A percentile compares a stretch with the other conserved stretches of the same genome.
phyloP scores from a whole-genome alignment of 2,113 vertebrate species.

The Pedionomus torquatus region DNA sequence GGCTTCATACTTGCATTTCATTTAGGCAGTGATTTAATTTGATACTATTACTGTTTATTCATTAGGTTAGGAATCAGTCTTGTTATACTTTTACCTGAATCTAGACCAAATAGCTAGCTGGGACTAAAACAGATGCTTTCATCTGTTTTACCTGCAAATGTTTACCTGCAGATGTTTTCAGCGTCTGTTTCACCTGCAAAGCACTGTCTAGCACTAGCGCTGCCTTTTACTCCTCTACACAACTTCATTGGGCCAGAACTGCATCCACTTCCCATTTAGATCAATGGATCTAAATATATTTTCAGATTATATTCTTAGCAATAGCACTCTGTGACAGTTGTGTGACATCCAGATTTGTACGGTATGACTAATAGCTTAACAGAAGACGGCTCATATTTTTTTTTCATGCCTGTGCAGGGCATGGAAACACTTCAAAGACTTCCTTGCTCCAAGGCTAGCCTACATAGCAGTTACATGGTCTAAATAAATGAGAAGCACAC shows the following conservation, averaged over 20 bases:
- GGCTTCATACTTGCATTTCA: background rate
- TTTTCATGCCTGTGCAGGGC: background rate
- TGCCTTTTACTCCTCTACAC: background rate
- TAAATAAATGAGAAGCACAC: background rate
- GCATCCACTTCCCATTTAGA: background rate
- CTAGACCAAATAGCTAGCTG: background rate
- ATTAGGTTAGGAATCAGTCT: background rate
- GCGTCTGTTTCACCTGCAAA: background rate
- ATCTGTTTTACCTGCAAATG: no score
- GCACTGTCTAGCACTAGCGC: background rate
- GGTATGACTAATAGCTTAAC: background rate
- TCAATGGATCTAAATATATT: background rate
- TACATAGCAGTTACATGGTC: background rate
- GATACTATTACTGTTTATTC: background rate
- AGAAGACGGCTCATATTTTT: background rate
- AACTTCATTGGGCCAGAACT: rapidly evolving
- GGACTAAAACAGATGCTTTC: no score
- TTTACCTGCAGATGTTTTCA: no score
- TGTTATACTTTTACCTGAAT: background rate
- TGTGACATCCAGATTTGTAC: background rate
- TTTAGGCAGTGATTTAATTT: rapidly evolving
- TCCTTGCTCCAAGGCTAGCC: background rate
- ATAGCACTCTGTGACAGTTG: background rate
- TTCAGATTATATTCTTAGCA: background rate
- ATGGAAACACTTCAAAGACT: background rate